Evolutionary conservation across 1,140 invertebrate genomes (phyloP).

Genomic region (Zaprionus capensis): DNA sequence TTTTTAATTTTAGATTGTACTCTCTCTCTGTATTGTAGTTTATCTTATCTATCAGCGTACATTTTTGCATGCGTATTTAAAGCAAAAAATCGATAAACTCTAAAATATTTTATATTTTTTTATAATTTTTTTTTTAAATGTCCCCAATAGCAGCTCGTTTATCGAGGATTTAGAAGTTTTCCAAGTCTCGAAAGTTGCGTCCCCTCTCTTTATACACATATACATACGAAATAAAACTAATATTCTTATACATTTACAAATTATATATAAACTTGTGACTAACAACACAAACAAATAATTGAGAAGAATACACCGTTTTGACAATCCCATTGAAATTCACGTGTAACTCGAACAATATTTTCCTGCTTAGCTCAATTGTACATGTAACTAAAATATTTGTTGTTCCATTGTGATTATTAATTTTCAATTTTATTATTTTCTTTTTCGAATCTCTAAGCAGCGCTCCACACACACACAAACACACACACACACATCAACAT

Average conservation of each 20-base stretch:
- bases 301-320: conserved; percentile 30
- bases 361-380: conserved; percentile 39
- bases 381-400: conserved; percentile 47
- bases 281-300: conserved; percentile 35
- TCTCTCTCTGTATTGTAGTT: conserved; percentile 46
- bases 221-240: conserved; percentile 35
- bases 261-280: conserved; percentile 43
- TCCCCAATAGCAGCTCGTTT: conserved; percentile 11
- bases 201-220: conserved; percentile 22
- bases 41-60: conserved; percentile 33
- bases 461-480: conserved; percentile 15
- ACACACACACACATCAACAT: conserved; percentile 6
- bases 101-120: background rate
- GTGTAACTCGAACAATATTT: conserved; percentile 28
- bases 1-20: conserved; percentile 28
- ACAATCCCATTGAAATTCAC: conserved; percentile 32
- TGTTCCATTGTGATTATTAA: conserved; percentile 48
- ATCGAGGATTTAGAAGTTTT: conserved; percentile 4
- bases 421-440: conserved; percentile 30
- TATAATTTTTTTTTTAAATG: background rate
- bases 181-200: conserved; percentile 25
- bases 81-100: conserved; percentile 6
- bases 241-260: conserved; percentile 30
- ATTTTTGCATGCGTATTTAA: conserved; percentile 70
- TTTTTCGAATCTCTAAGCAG: conserved; percentile 24